Evolutionary conservation across 2,888 invertebrate species (phyloP).

Genomic region (Pandemis corylana): DNA sequence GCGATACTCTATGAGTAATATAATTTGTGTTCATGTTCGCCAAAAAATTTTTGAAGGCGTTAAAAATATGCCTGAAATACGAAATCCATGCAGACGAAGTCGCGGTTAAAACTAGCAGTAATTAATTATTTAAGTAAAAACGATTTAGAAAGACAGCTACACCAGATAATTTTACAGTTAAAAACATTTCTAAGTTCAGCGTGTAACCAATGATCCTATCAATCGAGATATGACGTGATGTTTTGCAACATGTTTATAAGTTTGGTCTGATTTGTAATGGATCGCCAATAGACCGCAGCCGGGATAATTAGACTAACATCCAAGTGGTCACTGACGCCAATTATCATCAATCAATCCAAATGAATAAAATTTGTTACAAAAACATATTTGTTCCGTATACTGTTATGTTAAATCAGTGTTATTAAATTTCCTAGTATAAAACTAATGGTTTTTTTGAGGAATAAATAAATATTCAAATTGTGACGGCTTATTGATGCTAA

Average conservation of each 20-base stretch:
- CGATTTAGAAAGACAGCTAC: neutral
- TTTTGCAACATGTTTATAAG: slow-evolving; percentile 24
- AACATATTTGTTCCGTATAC: slow-evolving; percentile 6
- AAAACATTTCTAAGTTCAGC: neutral
- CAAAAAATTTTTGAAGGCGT: too few species aligned
- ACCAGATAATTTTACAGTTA: neutral
- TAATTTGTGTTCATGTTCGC: too few species aligned
- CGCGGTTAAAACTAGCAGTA: too few species aligned
- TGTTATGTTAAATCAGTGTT: slow-evolving; percentile 7
- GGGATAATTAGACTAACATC: slow-evolving; percentile 28
- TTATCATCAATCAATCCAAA: slow-evolving; percentile 32
- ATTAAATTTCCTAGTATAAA: slow-evolving; percentile 11
- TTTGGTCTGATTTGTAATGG: slow-evolving; percentile 34
- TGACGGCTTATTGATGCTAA: slow-evolving; percentile 20
- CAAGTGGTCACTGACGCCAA: slow-evolving; percentile 38
- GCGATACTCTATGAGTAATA: too few species aligned
- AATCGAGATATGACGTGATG: slow-evolving; percentile 22
- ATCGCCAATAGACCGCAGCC: slow-evolving; percentile 30
- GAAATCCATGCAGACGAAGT: too few species aligned
- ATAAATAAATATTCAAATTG: neutral
- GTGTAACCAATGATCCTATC: slow-evolving; percentile 18
- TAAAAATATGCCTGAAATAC: too few species aligned
- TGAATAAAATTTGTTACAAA: slow-evolving; percentile 21
- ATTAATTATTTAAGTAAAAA: too few species aligned
- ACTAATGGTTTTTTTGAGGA: neutral